phyloP scores from a whole-genome alignment of 2,888 invertebrate genomes.

The Pocota personata region DNA sequence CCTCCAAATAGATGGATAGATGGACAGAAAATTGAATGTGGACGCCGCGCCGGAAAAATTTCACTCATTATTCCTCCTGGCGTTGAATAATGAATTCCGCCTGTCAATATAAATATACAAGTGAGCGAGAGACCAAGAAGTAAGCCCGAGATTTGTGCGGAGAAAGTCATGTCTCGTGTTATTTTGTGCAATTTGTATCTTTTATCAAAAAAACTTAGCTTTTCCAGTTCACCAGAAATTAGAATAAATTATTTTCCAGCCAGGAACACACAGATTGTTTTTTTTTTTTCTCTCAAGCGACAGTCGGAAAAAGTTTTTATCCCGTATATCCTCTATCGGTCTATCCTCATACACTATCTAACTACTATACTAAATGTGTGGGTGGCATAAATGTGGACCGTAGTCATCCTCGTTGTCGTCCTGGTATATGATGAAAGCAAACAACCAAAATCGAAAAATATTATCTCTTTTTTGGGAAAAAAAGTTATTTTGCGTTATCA shows the following conservation, averaged over 20 bases:
- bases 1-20: slow-evolving; percentile 8
- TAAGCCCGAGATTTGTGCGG: background rate
- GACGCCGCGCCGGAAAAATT: background rate
- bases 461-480: slow-evolving; percentile 8
- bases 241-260: slow-evolving; percentile 28
- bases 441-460: slow-evolving; percentile 15
- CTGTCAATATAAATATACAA: background rate
- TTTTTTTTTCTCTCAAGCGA: background rate
- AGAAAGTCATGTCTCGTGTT: background rate
- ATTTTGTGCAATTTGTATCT: slow-evolving; percentile 24
- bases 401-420: background rate
- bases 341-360: background rate
- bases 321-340: background rate
- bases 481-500: slow-evolving; percentile 8
- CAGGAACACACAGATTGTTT: background rate
- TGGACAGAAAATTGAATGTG: slow-evolving; percentile 25
- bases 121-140: background rate
- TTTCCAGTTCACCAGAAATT: slow-evolving; percentile 10
- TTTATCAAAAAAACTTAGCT: slow-evolving; percentile 17
- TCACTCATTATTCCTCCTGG: slow-evolving; percentile 17
- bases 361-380: background rate
- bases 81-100: slow-evolving; percentile 30
- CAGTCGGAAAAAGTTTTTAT: slow-evolving; percentile 3
- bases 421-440: slow-evolving; percentile 1
- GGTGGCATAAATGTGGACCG: background rate